Conservation (phyloP, 2,888 invertebrate genomes). For the Phalera bucephala region DNA sequence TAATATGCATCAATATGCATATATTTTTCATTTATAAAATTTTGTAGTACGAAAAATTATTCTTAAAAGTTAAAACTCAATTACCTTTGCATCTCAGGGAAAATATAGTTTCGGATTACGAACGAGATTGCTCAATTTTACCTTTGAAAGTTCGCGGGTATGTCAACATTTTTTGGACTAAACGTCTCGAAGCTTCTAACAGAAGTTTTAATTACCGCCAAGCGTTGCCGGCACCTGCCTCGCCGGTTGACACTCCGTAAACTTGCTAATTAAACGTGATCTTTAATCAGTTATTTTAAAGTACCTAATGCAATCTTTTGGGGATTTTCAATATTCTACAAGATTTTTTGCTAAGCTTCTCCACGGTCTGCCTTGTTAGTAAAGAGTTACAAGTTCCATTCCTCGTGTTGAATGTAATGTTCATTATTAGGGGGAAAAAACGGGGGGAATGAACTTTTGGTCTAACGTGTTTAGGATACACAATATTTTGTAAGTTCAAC, state of each 20-base stretch:
- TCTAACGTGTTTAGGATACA: too few species aligned
- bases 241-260: conserved; percentile 27
- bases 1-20: not conserved
- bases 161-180: conserved; percentile 3
- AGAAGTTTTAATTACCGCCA: conserved; percentile 40
- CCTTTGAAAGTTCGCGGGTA: not conserved
- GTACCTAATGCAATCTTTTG: too few species aligned
- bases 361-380: too few species aligned
- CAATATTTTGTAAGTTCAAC: too few species aligned
- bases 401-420: too few species aligned
- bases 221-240: conserved; percentile 37
- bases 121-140: not conserved
- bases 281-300: conserved; percentile 15
- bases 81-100: not conserved
- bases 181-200: conserved; percentile 8
- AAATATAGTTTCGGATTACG: not conserved
- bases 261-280: conserved; percentile 35
- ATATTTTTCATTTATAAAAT: not conserved
- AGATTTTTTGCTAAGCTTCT: too few species aligned
- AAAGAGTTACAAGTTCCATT: too few species aligned
- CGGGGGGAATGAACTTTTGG: too few species aligned
- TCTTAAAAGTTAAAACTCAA: not conserved
- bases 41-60: not conserved
- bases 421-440: too few species aligned
- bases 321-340: too few species aligned